Percentiles rank a stretch among this genome's conserved stretches.
Conservation (phyloP, 1,140 invertebrate species). For the Leptinotarsa texana region DNA sequence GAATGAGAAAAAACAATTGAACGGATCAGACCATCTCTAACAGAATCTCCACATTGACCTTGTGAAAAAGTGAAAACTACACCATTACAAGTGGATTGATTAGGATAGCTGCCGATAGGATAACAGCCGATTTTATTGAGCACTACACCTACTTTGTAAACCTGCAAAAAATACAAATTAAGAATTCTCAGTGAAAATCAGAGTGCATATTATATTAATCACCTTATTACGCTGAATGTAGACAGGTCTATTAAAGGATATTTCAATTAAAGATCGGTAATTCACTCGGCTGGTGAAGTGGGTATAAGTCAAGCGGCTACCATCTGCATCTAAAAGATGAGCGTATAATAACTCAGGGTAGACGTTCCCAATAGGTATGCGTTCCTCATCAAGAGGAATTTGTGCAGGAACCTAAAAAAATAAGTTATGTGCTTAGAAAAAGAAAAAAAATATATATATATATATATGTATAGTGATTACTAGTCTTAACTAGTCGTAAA, state of each 20-base stretch:
- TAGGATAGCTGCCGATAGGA: constrained; percentile 70
- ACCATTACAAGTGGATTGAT: constrained; percentile 64
- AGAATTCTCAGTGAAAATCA: neutral
- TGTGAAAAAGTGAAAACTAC: constrained; percentile 76
- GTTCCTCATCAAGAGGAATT: constrained; percentile 57
- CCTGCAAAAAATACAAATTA: constrained; percentile 52
- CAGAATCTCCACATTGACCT: constrained; percentile 66
- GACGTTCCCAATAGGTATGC: constrained; percentile 49
- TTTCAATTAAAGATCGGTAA: constrained; percentile 71
- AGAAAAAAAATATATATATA: too few species aligned
- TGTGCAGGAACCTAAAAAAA: constrained; percentile 63
- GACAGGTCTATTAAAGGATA: constrained; percentile 77
- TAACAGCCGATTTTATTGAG: constrained; percentile 80
- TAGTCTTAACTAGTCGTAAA: too few species aligned
- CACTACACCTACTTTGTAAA: constrained; percentile 78
- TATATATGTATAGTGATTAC: too few species aligned
- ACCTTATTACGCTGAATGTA: constrained; percentile 75
- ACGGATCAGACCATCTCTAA: constrained; percentile 74
- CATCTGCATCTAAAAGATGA: constrained; percentile 75
- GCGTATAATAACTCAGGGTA: constrained; percentile 81
- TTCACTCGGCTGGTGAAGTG: constrained; percentile 75
- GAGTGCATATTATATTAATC: constrained; percentile 17
- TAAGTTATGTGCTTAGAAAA: too few species aligned
- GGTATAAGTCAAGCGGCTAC: constrained; percentile 75
- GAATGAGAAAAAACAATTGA: constrained; percentile 68